Base-by-base conservation (phyloP, 2,888 invertebrate species). In the Cataglyphis albicans region DNA sequence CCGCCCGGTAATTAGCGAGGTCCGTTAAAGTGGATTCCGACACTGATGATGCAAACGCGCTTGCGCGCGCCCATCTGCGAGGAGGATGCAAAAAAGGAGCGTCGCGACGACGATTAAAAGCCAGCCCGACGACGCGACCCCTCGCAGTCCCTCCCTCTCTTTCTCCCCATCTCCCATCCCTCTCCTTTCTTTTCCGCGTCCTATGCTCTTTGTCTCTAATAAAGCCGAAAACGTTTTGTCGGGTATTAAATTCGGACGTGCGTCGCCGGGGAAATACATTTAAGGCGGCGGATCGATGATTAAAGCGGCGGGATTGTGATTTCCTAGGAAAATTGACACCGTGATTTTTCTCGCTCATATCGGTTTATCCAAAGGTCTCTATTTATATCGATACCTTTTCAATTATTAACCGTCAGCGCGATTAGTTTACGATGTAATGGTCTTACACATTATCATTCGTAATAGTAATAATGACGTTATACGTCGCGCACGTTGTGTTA, bases 1-100 rank as follows among this genome's bases (percentile, higher is more conserved):
- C 88, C 80, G 84, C 87, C 81, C 83, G 88, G 90, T 92, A 93
- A 93, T 93, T 93, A 92, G 91, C 87, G 88, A 89, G 88, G 89
- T 91, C 91, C 91, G 91, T 92, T 92, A 91, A 90, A 90, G 90
- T 90, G 87, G 87, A 91, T 89, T 90, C 84, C 89, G 81, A 83
- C 84, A 84, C 75, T 75, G 73, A 83, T 75, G 73, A 83, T 85
- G 61, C 76, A 70, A 78, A 65, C 76, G 68, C 68, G 68, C 68
- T 18, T 29, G 68, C 59, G 44, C 44, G 44, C 72, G 72, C 25
- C 29, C 68, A 57, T 9, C 59, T 44, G 72, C 21, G 78, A 44
- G 59, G 78, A 81, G 29, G 86, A 63, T 80, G 59, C 87, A 84
- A 88, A 84, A 89, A 87, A 88, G 76, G 83, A 83, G 78, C 76